A percentile compares a stretch with the other conserved stretches of the same genome.
These are phyloP conservation scores for Sarcophaga variegata DNA, from an alignment of 2,888 invertebrate species.

Conservation along the genomic window DNA sequence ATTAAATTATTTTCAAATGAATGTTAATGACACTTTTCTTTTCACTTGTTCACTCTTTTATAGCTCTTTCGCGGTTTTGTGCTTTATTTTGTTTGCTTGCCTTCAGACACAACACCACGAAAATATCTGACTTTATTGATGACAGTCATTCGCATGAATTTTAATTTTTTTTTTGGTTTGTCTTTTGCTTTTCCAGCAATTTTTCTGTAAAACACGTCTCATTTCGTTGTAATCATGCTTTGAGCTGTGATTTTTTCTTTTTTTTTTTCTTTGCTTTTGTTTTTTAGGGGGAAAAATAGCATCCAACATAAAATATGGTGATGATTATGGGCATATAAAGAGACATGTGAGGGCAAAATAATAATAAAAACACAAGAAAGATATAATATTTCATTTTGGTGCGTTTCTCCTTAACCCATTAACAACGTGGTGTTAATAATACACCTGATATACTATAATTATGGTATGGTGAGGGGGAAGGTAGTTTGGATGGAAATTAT, in stretches of 20 bases:
- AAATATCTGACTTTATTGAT: conserved; percentile 70
- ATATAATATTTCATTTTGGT: conserved; percentile 27
- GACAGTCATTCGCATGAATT: conserved; percentile 55
- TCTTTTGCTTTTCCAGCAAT: conserved; percentile 23
- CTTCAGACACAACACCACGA: not conserved
- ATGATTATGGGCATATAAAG: conserved; percentile 57
- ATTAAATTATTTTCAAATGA: not conserved
- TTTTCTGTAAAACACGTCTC: conserved; percentile 60
- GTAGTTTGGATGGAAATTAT: not conserved
- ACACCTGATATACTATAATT: not conserved
- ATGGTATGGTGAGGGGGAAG: not conserved
- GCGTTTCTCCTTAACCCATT: conserved; percentile 54
- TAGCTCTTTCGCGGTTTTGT: conserved; percentile 11
- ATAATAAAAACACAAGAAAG: conserved; percentile 13
- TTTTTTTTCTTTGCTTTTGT: conserved; percentile 1
- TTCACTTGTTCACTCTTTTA: not conserved
- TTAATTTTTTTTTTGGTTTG: conserved; percentile 27
- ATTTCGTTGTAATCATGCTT: conserved; percentile 59
- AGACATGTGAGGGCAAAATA: conserved; percentile 44
- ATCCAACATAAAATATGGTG: conserved; percentile 59
- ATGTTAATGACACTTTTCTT: not conserved
- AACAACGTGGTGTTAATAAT: conserved; percentile 3
- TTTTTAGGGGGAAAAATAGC: conserved; percentile 56
- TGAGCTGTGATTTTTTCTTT: conserved; percentile 39
- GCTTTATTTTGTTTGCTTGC: not conserved